Evolutionary conservation across 2,113 vertebrate species (phyloP).

Genomic region (Myrmecobius fasciatus): DNA sequence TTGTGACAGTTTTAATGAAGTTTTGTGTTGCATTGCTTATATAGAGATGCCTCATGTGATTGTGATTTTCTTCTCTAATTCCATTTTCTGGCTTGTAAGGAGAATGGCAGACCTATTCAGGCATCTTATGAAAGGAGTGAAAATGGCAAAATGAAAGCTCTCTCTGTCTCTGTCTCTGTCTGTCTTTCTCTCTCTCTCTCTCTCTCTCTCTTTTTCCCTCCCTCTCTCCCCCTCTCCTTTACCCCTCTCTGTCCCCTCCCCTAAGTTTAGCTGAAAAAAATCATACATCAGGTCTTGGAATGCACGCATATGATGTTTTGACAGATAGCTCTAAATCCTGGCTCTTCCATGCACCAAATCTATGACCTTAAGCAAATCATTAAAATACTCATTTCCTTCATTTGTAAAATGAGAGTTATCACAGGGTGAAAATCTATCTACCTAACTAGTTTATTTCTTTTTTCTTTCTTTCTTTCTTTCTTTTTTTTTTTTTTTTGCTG

Average conservation of each 20-base stretch:
- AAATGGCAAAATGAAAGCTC: neutral
- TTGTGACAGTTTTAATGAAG: neutral
- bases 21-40: neutral
- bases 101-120: neutral
- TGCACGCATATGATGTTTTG: neutral
- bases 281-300: neutral
- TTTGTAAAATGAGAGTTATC: neutral
- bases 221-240: too few species aligned
- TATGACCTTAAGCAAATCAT: neutral
- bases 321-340: neutral
- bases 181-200: too few species aligned
- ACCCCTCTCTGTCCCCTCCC: too few species aligned
- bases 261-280: neutral
- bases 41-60: neutral
- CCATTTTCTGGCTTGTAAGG: neutral
- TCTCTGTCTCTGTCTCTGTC: too few species aligned
- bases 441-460: neutral
- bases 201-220: too few species aligned
- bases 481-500: too few species aligned
- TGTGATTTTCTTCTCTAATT: neutral
- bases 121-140: neutral
- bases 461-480: too few species aligned
- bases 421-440: neutral
- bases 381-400: neutral
- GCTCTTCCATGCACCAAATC: neutral